A percentile compares a stretch with the other conserved stretches of the same genome.
Conservation (phyloP, 1,140 invertebrate genomes). For the Heliconius hewitsoni region DNA sequence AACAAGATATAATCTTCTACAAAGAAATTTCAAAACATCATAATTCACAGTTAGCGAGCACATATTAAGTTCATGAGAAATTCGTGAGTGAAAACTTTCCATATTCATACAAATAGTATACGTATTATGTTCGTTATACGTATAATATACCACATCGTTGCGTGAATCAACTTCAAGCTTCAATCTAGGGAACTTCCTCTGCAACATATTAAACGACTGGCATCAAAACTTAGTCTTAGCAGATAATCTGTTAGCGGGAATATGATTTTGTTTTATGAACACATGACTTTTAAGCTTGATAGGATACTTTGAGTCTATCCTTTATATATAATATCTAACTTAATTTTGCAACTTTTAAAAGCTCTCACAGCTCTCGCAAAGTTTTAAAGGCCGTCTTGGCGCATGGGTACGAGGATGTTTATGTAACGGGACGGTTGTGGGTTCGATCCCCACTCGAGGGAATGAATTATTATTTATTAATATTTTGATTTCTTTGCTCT, state of each 20-base stretch:
- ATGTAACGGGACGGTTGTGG: too few relatives aligned
- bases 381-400: too few relatives aligned
- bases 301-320: neutral
- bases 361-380: neutral
- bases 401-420: too few relatives aligned
- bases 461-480: too few relatives aligned
- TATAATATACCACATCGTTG: constrained; percentile 20
- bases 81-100: neutral
- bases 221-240: constrained; percentile 62
- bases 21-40: constrained; percentile 7
- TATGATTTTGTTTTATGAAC: constrained; percentile 35
- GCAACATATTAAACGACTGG: constrained; percentile 56
- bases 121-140: constrained; percentile 21
- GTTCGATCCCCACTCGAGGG: too few relatives aligned
- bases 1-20: neutral
- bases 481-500: too few relatives aligned
- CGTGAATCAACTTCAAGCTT: constrained; percentile 57
- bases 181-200: constrained; percentile 64
- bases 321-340: neutral
- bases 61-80: constrained; percentile 2
- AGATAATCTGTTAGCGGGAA: constrained; percentile 49
- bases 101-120: constrained; percentile 8
- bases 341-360: neutral
- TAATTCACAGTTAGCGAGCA: constrained; percentile 10
- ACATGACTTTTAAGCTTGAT: constrained; percentile 10